Conservation (phyloP, 2,888 invertebrate species). For the Eudemis profundana region DNA sequence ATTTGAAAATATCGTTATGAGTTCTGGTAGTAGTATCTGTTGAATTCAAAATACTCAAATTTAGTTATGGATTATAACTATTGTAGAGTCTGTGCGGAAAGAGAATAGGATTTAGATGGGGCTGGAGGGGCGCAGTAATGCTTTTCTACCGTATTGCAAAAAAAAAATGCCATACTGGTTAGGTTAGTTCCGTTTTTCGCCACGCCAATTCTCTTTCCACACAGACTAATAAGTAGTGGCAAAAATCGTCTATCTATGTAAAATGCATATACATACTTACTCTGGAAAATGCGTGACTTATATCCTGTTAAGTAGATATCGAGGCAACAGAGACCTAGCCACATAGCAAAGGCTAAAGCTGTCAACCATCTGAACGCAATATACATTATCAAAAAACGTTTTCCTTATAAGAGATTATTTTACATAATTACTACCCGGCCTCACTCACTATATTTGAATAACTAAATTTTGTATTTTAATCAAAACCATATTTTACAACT, state of each 20-base stretch:
- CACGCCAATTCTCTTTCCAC: no score
- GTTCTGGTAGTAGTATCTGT: slow-evolving; percentile 14
- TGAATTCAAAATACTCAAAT: background rate
- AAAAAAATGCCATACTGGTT: no score
- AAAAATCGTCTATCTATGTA: background rate
- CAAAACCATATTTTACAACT: slow-evolving; percentile 57
- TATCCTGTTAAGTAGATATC: slow-evolving; percentile 54
- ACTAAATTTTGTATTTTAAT: slow-evolving; percentile 59
- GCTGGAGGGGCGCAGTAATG: no score
- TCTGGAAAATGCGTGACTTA: slow-evolving; percentile 22
- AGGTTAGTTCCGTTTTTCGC: no score
- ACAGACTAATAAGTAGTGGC: no score
- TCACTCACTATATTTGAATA: slow-evolving; percentile 51
- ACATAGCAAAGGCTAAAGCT: slow-evolving; percentile 65
- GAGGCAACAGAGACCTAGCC: slow-evolving; percentile 66
- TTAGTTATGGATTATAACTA: background rate
- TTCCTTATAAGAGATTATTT: slow-evolving; percentile 46
- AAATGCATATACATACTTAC: slow-evolving; percentile 1
- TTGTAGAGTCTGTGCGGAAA: no score
- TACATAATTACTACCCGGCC: slow-evolving; percentile 43
- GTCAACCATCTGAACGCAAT: slow-evolving; percentile 78
- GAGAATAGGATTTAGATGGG: no score
- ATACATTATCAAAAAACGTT: slow-evolving; percentile 63
- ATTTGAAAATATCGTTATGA: slow-evolving; percentile 21
- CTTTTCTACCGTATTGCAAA: no score